These are phyloP conservation scores for Lampris incognitus DNA, from an alignment of 2,113 vertebrate genomes.

Conservation along the genomic window DNA sequence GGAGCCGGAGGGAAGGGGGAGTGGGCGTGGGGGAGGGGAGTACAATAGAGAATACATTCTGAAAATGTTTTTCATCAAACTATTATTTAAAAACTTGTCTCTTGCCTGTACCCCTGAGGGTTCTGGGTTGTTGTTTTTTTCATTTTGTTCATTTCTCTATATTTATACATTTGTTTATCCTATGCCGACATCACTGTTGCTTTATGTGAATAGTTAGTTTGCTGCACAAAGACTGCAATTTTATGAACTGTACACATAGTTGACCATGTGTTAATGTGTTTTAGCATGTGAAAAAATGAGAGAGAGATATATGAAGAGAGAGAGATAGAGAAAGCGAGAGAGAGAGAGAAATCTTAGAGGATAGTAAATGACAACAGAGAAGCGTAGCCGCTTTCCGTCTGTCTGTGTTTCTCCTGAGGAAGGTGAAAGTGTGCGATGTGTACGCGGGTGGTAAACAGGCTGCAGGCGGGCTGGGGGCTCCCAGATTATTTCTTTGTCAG, in stretches of 20 bases:
- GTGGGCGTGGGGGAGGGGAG: neutral
- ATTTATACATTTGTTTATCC: no score
- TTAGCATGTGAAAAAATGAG: conserved; percentile 63
- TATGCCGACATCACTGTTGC: conserved; percentile 64
- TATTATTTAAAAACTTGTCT: conserved; percentile 76
- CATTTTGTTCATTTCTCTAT: neutral
- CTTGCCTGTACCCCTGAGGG: conserved; percentile 53
- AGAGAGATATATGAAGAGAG: conserved; percentile 33
- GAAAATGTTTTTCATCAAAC: conserved; percentile 76
- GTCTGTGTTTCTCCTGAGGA: conserved; percentile 70
- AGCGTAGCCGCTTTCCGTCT: conserved; percentile 57
- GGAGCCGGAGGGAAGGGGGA: conserved; percentile 2
- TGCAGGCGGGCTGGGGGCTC: conserved; percentile 76
- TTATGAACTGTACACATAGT: conserved; percentile 77
- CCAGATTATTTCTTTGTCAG: conserved; percentile 83
- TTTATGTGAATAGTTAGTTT: conserved; percentile 71
- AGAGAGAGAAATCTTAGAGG: conserved; percentile 65
- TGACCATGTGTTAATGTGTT: conserved; percentile 75
- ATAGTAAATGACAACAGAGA: conserved; percentile 77
- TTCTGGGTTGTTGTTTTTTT: conserved; percentile 27
- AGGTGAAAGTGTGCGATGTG: conserved; percentile 58
- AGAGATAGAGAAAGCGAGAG: conserved; percentile 56
- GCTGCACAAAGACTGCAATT: conserved; percentile 78
- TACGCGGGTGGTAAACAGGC: conserved; percentile 78
- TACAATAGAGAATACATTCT: conserved; percentile 60